Conservation (phyloP, 2,888 invertebrate genomes). For the Euproctis similis region DNA sequence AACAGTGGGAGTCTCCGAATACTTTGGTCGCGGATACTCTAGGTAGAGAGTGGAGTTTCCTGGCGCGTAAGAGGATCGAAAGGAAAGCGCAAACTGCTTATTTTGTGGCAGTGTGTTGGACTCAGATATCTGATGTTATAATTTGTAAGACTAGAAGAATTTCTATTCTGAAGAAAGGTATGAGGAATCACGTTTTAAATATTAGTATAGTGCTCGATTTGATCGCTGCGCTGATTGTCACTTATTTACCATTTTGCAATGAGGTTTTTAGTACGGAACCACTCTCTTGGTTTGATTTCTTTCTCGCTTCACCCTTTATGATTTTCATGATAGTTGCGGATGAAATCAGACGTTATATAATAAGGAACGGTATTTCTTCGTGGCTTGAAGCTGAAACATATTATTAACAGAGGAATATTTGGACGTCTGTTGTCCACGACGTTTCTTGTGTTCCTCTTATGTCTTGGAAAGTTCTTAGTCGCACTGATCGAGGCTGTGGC, state of each 20-base stretch:
- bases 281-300: slow-evolving; percentile 80
- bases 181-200: slow-evolving; percentile 81
- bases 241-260: slow-evolving; percentile 82
- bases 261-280: slow-evolving; percentile 82
- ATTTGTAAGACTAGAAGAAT: slow-evolving; percentile 86
- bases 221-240: slow-evolving; percentile 78
- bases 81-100: slow-evolving; percentile 86
- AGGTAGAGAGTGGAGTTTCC: slow-evolving; percentile 84
- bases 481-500: too few relatives aligned
- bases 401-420: too few relatives aligned
- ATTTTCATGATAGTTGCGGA: slow-evolving; percentile 84
- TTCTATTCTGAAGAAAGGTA: slow-evolving; percentile 84
- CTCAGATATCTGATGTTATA: slow-evolving; percentile 85
- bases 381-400: slow-evolving; percentile 86
- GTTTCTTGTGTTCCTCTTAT: too few relatives aligned
- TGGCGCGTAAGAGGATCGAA: slow-evolving; percentile 80
- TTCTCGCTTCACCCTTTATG: slow-evolving; percentile 83
- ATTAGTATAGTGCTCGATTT: slow-evolving; percentile 78
- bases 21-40: slow-evolving; percentile 81
- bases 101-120: slow-evolving; percentile 85
- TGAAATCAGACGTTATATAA: slow-evolving; percentile 81
- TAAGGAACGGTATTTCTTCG: slow-evolving; percentile 79
- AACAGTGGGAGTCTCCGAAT: slow-evolving; percentile 81
- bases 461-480: too few relatives aligned
- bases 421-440: too few relatives aligned